Conservation (phyloP, 1,140 invertebrate genomes). For the Drosophila azteca region DNA sequence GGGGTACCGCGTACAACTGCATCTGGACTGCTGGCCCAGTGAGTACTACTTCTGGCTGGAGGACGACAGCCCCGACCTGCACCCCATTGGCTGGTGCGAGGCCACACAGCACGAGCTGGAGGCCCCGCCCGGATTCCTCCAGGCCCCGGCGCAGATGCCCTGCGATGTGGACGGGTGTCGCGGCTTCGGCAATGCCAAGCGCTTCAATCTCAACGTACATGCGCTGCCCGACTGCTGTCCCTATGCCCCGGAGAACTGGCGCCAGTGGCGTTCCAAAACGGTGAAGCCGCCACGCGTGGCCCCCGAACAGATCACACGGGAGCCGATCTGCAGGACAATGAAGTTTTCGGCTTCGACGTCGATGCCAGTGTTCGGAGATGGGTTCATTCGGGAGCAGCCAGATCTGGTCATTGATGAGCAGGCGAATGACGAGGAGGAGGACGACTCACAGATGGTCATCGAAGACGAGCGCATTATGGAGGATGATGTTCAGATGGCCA, state of each 20-base stretch:
- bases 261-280: slow-evolving; percentile 72
- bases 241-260: slow-evolving; percentile 86
- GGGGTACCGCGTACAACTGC: slow-evolving; percentile 91
- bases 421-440: not conserved
- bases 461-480: too few species aligned
- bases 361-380: too few species aligned
- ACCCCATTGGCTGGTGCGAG: slow-evolving; percentile 95
- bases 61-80: slow-evolving; percentile 95
- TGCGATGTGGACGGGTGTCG: slow-evolving; percentile 91
- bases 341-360: too few species aligned
- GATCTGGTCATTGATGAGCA: not conserved
- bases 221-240: slow-evolving; percentile 92
- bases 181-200: slow-evolving; percentile 91
- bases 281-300: slow-evolving; percentile 68
- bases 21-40: slow-evolving; percentile 96
- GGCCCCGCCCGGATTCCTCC: slow-evolving; percentile 87
- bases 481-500: too few species aligned
- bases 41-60: slow-evolving; percentile 95
- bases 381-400: too few species aligned
- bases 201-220: slow-evolving; percentile 90
- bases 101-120: slow-evolving; percentile 94
- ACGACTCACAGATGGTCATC: too few species aligned
- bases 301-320: slow-evolving; percentile 44
- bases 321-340: slow-evolving; percentile 5
- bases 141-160: slow-evolving; percentile 42